Percentiles rank a stretch among this genome's conserved stretches.
Conservation (phyloP, 2,888 invertebrate species). For the Cerastoderma edule region DNA sequence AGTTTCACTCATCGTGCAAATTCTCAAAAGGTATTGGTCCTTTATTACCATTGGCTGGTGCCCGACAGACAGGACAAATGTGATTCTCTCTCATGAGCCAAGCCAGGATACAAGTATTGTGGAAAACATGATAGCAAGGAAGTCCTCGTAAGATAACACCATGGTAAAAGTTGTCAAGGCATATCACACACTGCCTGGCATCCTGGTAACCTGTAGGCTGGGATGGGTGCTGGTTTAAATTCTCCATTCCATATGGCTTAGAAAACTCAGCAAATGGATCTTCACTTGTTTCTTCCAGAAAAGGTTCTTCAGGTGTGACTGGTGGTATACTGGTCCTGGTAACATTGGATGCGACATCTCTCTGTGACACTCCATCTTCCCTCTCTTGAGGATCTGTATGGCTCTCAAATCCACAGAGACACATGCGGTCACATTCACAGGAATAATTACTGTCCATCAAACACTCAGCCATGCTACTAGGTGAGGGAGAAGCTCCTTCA, state of each 20-base stretch:
- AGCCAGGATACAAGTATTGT: slow-evolving; percentile 85
- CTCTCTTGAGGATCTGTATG: neutral
- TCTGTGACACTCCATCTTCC: too few species aligned
- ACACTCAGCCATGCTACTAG: slow-evolving; percentile 8
- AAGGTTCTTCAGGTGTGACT: slow-evolving; percentile 22
- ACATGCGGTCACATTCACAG: slow-evolving; percentile 30
- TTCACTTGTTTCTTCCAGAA: slow-evolving; percentile 26
- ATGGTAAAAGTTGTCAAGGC: slow-evolving; percentile 84
- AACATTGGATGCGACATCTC: too few species aligned
- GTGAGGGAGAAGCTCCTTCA: neutral
- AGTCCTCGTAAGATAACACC: slow-evolving; percentile 84
- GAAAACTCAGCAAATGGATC: slow-evolving; percentile 30
- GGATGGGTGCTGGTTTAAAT: slow-evolving; percentile 18
- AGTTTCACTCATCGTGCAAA: slow-evolving; percentile 14
- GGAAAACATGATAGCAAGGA: slow-evolving; percentile 86
- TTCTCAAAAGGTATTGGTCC: slow-evolving; percentile 76
- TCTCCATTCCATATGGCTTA: slow-evolving; percentile 22
- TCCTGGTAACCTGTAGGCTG: slow-evolving; percentile 82
- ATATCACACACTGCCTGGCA: slow-evolving; percentile 85
- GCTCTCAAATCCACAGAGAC: slow-evolving; percentile 23
- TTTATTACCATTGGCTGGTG: slow-evolving; percentile 82
- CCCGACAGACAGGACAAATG: slow-evolving; percentile 86
- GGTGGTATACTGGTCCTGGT: too few species aligned
- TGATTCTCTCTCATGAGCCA: slow-evolving; percentile 86
- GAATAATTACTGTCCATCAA: slow-evolving; percentile 32